A percentile compares a stretch with the other conserved stretches of the same genome.
phyloP scores from a whole-genome alignment of 2,888 invertebrate genomes.

The Myathropa florea region DNA sequence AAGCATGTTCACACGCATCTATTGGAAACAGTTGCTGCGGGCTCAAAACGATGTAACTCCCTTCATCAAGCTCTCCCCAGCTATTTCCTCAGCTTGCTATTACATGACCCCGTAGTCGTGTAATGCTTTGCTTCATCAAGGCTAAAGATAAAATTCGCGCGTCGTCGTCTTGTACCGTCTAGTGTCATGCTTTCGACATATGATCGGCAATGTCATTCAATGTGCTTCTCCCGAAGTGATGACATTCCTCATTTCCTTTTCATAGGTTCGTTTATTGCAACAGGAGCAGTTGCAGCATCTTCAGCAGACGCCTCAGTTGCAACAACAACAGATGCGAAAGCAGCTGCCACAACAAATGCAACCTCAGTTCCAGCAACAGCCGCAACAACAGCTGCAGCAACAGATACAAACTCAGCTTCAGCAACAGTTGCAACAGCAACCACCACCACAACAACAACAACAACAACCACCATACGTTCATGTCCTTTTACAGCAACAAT shows the following conservation, averaged over 20 bases:
- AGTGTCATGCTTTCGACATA: too few relatives aligned
- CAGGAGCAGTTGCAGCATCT: conserved; percentile 6
- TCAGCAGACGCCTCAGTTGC: not conserved
- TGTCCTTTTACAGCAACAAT: conserved; percentile 55
- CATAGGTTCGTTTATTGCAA: conserved; percentile 26
- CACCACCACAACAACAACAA: not conserved
- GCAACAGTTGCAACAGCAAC: not conserved
- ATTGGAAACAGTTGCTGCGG: not conserved
- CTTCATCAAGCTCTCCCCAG: too few relatives aligned
- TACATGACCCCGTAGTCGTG: too few relatives aligned
- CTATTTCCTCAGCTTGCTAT: too few relatives aligned
- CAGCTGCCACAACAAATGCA: not conserved
- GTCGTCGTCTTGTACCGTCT: too few relatives aligned
- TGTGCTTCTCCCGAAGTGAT: conserved; percentile 21
- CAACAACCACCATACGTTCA: conserved; percentile 39
- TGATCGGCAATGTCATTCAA: not conserved
- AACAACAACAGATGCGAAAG: not conserved
- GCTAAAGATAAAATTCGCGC: too few relatives aligned
- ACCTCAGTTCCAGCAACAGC: not conserved
- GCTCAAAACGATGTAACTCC: not conserved
- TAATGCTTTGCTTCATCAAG: too few relatives aligned
- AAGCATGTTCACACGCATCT: not conserved
- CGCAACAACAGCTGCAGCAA: not conserved
- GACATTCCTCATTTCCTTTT: conserved; percentile 26
- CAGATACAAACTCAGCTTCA: not conserved